A percentile compares a stretch with the other conserved stretches of the same genome.
phyloP scores from a whole-genome alignment of 2,113 vertebrate species.

The Herpetotheres cachinnans region DNA sequence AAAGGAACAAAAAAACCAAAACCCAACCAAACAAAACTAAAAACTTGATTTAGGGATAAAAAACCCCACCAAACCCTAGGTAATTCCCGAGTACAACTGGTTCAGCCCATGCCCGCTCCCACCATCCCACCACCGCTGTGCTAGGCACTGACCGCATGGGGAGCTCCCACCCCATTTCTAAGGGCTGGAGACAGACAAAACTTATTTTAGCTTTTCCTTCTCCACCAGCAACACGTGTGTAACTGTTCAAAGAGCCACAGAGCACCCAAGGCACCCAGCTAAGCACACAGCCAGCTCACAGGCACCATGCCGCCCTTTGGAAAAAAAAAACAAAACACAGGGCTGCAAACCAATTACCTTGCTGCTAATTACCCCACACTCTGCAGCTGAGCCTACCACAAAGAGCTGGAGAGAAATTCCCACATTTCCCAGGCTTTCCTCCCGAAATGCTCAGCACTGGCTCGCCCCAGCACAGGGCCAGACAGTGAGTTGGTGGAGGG shows the following conservation, averaged over 20 bases:
- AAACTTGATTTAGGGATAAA: not conserved
- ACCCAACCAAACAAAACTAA: too few relatives aligned
- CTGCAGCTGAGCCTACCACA: not conserved
- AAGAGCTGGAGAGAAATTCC: not conserved
- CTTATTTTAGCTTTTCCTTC: not conserved
- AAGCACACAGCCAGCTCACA: not conserved
- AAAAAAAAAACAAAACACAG: not conserved
- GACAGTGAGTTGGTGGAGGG: not conserved
- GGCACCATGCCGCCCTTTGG: not conserved
- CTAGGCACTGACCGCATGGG: not conserved
- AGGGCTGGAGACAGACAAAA: not conserved
- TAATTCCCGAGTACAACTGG: not conserved
- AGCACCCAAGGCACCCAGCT: not conserved
- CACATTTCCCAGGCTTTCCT: not conserved
- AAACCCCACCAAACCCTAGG: not conserved
- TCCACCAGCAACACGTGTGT: not conserved
- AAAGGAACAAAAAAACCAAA: too few relatives aligned
- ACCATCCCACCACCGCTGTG: fast-evolving
- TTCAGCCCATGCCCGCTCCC: not conserved
- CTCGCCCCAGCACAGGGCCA: not conserved
- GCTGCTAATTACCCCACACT: not conserved
- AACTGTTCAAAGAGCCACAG: not conserved
- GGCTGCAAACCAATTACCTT: not conserved
- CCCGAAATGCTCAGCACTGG: not conserved
- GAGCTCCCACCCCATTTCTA: not conserved